Evolutionary conservation across 1,140 invertebrate genomes (phyloP).

Genomic region (Calliopsis andreniformis): DNA sequence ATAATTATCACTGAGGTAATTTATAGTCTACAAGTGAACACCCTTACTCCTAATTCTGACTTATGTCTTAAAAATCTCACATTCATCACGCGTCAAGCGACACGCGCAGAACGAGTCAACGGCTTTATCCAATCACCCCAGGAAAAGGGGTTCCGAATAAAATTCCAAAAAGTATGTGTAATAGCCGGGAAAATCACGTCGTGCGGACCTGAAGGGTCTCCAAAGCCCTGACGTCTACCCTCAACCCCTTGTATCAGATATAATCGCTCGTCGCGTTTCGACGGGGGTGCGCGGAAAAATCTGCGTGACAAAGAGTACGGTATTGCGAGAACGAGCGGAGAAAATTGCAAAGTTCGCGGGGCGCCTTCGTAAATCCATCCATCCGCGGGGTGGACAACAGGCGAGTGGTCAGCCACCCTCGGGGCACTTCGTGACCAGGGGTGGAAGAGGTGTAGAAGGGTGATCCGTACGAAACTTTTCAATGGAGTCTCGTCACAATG

Average conservation of each 20-base stretch:
- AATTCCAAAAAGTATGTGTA: neutral
- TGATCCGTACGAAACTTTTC: conserved; percentile 70
- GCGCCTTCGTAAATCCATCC: conserved; percentile 50
- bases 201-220: neutral
- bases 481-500: conserved; percentile 72
- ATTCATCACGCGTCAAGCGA: neutral
- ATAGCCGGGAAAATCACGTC: neutral
- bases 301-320: conserved; percentile 2
- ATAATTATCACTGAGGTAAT: too few species aligned
- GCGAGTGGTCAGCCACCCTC: conserved; percentile 53
- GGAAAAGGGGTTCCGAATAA: neutral
- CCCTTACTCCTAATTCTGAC: neutral
- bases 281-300: neutral
- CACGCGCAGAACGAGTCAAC: neutral
- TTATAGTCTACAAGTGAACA: too few species aligned
- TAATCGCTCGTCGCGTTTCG: neutral
- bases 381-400: conserved; percentile 52
- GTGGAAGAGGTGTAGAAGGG: conserved; percentile 13
- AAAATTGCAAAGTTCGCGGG: conserved; percentile 62
- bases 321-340: conserved; percentile 27
- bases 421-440: conserved; percentile 51
- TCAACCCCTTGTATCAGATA: neutral
- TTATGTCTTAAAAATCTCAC: neutral
- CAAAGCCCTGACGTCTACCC: too few species aligned
- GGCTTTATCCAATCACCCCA: neutral